Evolutionary conservation across 2,888 invertebrate species (phyloP), one percentile per base, ranked within the genome.

Genomic region (Apoda limacodes): DNA sequence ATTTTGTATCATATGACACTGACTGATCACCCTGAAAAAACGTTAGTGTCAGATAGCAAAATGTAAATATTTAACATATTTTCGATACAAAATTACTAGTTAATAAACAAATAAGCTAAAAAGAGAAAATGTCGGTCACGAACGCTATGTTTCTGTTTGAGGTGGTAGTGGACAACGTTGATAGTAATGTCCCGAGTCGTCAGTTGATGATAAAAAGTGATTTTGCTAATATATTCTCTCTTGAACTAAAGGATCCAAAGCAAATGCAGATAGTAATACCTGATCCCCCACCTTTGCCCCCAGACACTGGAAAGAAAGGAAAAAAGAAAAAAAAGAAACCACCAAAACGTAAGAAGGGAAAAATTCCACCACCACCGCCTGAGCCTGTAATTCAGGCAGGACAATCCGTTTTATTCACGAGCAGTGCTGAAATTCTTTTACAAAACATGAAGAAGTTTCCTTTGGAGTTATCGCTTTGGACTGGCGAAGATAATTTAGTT

Each of bases 221-320:
- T 33, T 80, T 80, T 34, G 70, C 63, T 3, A 68, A 78, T 40
- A 57, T 80, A 43, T 78, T 80, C 42, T 75, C 80, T 4, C 48
- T 78, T 9, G 76, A 76, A 42, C 41, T 78, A 10, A 75, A 63
- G 49, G 78, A 78, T 49, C 78, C 80, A 4, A 80, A 78, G 40
- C 64, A 66, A 43, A 63, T 78, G 70, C 60, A 74, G 25, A 74
- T 78, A 34, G 60, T 65, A 1, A 76, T 76, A 39, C 78, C 78
- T 9, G 76, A 76, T 22, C 78, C 78, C 2, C 63, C 56, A 9
- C 80, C 76, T 2, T 42, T 68, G 14, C 78, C 80, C 3, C 74
- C 71, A 5, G 69, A 60, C 4, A 71, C 74, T 20, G 48, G 52
- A 1, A 65, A 65, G 2, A 75, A 72, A 36, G 66, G 63, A 41